These are phyloP conservation scores for Drosophila macrospina DNA, from an alignment of 2,888 invertebrate genomes.

Conservation along the genomic window DNA sequence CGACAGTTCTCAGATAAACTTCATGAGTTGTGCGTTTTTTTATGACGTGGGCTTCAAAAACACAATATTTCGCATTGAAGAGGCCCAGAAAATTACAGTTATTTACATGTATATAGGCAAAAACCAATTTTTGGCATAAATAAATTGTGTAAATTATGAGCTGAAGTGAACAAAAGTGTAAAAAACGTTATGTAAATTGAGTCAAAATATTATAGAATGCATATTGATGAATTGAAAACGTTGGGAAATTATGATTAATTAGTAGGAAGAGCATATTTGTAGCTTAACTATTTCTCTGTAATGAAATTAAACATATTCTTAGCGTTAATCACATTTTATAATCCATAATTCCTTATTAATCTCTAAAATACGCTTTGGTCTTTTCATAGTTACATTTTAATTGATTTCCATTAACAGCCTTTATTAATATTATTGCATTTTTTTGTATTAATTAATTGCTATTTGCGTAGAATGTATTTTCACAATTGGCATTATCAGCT, in stretches of 20 bases:
- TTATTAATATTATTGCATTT: not conserved
- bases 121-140: conserved; percentile 3
- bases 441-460: not conserved
- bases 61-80: conserved; percentile 9
- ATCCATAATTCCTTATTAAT: not conserved
- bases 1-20: conserved; percentile 58
- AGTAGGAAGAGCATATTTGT: too few species aligned
- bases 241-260: not conserved
- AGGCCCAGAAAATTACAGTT: conserved; percentile 19
- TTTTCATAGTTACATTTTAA: too few species aligned
- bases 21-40: conserved; percentile 25
- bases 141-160: conserved; percentile 14
- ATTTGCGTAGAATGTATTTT: conserved; percentile 11
- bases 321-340: not conserved
- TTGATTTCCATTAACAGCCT: not conserved
- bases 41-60: conserved; percentile 8
- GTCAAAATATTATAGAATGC: not conserved
- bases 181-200: not conserved
- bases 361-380: not conserved
- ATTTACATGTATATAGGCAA: conserved; percentile 12
- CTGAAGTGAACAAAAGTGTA: not conserved
- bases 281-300: too few species aligned
- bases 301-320: not conserved
- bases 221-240: not conserved
- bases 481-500: conserved; percentile 17